Evolutionary conservation across 1,140 invertebrate species (phyloP).

Genomic region (Drosophila kepulauana): DNA sequence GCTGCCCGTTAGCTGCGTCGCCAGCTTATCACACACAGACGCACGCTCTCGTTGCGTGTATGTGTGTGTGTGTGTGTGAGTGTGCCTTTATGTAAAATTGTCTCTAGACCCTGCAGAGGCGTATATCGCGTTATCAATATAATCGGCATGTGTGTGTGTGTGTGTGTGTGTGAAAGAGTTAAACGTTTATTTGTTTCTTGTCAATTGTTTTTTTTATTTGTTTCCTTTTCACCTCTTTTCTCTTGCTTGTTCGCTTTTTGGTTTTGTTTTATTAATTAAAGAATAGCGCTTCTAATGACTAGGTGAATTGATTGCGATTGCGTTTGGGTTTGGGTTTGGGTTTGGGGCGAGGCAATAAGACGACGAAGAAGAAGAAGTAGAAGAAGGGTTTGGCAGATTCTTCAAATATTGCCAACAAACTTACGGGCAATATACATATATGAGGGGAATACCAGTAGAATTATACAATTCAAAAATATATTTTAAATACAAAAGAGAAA

Average conservation of each 20-base stretch:
- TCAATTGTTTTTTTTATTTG: conserved; percentile 35
- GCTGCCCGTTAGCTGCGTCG: conserved; percentile 58
- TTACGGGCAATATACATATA: no score
- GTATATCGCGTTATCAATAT: conserved; percentile 61
- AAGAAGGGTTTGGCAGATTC: neutral
- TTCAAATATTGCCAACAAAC: no score
- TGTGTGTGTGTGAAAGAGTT: conserved; percentile 46
- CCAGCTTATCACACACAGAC: conserved; percentile 62
- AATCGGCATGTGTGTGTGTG: conserved; percentile 1
- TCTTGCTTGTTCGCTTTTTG: conserved; percentile 5
- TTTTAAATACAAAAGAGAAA: no score
- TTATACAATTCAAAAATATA: no score
- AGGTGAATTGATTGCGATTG: conserved; percentile 29
- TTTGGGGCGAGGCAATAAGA: neutral
- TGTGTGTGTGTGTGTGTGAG: conserved; percentile 1
- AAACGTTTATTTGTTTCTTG: conserved; percentile 41
- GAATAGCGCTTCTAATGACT: conserved; percentile 33
- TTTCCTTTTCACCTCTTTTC: conserved; percentile 22
- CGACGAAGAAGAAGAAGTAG: neutral
- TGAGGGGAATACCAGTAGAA: no score
- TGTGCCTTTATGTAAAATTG: conserved; percentile 23
- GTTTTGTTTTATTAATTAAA: conserved; percentile 68
- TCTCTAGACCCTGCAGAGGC: conserved; percentile 6
- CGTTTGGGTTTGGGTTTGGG: neutral
- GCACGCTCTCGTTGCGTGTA: conserved; percentile 1